Evolutionary conservation across 2,797 vertebrate species (phyloP), one percentile per base, ranked within the genome.

Genomic region (Decapterus maruadsi): DNA sequence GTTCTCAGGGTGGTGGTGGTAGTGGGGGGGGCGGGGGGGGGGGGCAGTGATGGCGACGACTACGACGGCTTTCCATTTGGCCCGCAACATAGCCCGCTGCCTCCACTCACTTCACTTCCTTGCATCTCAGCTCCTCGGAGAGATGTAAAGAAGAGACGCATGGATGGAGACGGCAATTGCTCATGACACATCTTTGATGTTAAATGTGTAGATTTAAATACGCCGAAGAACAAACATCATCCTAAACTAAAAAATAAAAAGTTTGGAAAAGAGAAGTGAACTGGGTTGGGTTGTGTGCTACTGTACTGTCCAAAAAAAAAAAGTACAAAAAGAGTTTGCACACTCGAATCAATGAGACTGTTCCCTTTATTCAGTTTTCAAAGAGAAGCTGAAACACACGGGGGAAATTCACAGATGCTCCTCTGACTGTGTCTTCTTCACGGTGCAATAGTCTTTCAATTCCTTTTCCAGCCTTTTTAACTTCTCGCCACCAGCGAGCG

Each of bases 51-150:
- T 26, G 26, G 26, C 26, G 26, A 26, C 26, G 26, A 26, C 26
- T 26, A 5, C 31, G 31, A 6, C 8, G 70, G 62, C 26, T 48
- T 59, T 85, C 72, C 72, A 84, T 84, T 90, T 79, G 61, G 61
- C 59, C 57, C 26, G 26, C 26, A 69, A 80, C 51, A 4, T 43
- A 61, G 29, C 68, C 76, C 42, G 19, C 58, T 16, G 1, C 67
- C 53, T 59, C 53, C 46, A n/a, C 50, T 58, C 17, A 1, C 74
- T 72, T 72, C 62, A 55, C 62, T 45, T 34, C 12, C 6, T 68
- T 13, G 4, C 51, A n/a, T 61, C 77, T 58, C 2, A 31, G 70
- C 67, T 79, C 69, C 65, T 72, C 19, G 29, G 63, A 78, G 56
- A 74, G 46, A 74, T 62, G 71, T 19, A 48, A 42, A 57, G 54